phyloP scores from a whole-genome alignment of 2,797 vertebrate genomes.

The Eospalax fontanierii region DNA sequence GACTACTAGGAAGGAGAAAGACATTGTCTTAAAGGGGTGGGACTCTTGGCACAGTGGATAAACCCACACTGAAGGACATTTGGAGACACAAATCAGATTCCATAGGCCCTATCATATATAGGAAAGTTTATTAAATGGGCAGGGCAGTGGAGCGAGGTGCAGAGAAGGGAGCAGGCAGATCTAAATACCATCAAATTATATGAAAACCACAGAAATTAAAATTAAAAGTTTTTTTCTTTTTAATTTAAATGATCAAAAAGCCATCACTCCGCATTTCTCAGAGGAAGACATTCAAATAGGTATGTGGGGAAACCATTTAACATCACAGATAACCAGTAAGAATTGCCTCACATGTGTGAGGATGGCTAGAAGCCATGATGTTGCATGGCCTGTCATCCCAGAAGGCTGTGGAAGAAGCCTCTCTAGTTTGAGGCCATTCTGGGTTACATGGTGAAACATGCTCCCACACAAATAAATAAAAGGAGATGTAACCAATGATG shows the following conservation, averaged over 20 bases:
- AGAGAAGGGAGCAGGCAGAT: background rate
- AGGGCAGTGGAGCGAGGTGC: too few relatives aligned
- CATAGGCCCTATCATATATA: too few relatives aligned
- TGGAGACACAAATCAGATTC: too few relatives aligned
- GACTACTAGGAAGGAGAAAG: too few relatives aligned
- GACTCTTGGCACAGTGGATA: too few relatives aligned
- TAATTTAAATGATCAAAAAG: background rate
- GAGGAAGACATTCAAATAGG: background rate
- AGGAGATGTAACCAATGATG: background rate
- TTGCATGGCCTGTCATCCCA: background rate
- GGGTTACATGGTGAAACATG: background rate
- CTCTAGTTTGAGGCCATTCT: background rate
- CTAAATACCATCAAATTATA: too few relatives aligned
- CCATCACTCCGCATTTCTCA: background rate
- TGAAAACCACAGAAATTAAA: background rate
- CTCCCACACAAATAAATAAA: background rate
- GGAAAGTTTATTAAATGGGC: too few relatives aligned
- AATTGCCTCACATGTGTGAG: background rate
- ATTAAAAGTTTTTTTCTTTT: background rate
- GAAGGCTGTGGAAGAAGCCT: background rate
- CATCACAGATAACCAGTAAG: background rate
- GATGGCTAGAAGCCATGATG: background rate
- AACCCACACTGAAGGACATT: too few relatives aligned
- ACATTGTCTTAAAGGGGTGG: too few relatives aligned
- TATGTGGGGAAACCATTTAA: background rate